phyloP scores from a whole-genome alignment of 2,113 vertebrate species.

The Oreochromis tanganicae region DNA sequence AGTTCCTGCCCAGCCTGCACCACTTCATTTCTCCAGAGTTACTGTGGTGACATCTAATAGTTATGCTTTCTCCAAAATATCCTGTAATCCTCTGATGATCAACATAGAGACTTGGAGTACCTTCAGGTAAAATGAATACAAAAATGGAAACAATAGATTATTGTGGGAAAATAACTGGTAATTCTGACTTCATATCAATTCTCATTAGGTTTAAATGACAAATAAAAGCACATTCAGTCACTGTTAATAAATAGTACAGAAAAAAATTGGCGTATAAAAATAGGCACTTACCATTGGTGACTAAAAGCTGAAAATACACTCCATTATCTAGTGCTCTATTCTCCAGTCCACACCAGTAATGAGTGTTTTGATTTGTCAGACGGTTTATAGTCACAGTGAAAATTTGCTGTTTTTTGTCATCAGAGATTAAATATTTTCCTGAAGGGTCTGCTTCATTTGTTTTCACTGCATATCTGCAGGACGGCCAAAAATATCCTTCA shows the following conservation, averaged over 20 bases:
- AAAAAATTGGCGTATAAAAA: background rate
- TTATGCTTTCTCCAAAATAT: background rate
- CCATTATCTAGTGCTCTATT: background rate
- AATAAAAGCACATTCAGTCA: too few species aligned
- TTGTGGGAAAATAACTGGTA: background rate
- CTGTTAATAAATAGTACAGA: background rate
- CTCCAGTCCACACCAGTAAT: background rate
- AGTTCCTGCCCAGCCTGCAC: rapidly evolving
- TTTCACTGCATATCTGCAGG: background rate
- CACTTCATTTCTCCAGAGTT: background rate
- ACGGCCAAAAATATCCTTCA: rapidly evolving
- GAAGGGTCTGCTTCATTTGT: background rate
- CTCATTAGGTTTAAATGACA: background rate
- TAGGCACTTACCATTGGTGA: background rate
- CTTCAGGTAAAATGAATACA: background rate
- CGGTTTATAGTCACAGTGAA: background rate
- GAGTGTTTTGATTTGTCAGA: background rate
- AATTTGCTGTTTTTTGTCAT: background rate
- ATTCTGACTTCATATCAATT: background rate
- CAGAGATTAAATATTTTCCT: conserved; percentile 14
- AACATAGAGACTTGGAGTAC: background rate
- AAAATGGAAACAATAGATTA: background rate
- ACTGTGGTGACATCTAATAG: background rate
- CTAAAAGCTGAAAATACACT: background rate
- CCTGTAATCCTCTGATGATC: background rate